phyloP scores from a whole-genome alignment of 2,888 invertebrate species.

The Pherbina coryleti region DNA sequence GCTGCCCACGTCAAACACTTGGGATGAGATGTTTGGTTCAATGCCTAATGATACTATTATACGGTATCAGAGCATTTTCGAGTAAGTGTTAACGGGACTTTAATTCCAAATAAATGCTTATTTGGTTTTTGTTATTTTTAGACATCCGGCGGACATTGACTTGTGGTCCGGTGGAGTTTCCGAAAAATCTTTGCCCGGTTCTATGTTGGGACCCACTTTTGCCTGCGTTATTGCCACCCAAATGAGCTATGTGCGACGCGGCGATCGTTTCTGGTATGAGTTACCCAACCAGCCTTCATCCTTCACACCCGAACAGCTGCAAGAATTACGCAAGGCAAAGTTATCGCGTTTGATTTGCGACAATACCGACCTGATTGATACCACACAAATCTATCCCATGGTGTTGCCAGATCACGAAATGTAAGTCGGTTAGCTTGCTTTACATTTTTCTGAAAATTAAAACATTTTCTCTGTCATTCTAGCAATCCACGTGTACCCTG shows the following conservation, averaged over 20 bases:
- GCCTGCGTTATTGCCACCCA: slow-evolving; percentile 94
- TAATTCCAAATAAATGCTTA: not conserved
- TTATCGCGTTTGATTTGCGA: slow-evolving; percentile 89
- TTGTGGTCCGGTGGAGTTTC: slow-evolving; percentile 96
- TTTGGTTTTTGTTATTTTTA: slow-evolving; percentile 58
- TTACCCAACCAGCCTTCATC: slow-evolving; percentile 91
- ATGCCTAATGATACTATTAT: slow-evolving; percentile 91
- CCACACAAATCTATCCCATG: slow-evolving; percentile 92
- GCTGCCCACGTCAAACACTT: slow-evolving; percentile 80
- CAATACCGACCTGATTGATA: slow-evolving; percentile 92
- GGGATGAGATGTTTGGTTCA: slow-evolving; percentile 84
- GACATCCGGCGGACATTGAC: slow-evolving; percentile 91
- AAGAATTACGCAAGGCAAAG: slow-evolving; percentile 84
- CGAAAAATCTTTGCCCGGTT: slow-evolving; percentile 89
- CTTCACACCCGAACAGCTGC: slow-evolving; percentile 87
- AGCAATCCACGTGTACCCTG: slow-evolving; percentile 95
- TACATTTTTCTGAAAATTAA: not conserved
- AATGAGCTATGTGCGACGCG: slow-evolving; percentile 88
- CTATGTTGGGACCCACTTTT: slow-evolving; percentile 94
- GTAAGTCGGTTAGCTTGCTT: slow-evolving; percentile 73
- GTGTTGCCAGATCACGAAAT: slow-evolving; percentile 92
- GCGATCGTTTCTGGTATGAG: slow-evolving; percentile 96
- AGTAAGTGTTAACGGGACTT: slow-evolving; percentile 71
- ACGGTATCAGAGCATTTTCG: slow-evolving; percentile 86
- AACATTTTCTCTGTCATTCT: slow-evolving; percentile 53